These are phyloP conservation scores for Dorcus parallelipipedus DNA, from an alignment of 2,888 invertebrate species.

Conservation along the genomic window DNA sequence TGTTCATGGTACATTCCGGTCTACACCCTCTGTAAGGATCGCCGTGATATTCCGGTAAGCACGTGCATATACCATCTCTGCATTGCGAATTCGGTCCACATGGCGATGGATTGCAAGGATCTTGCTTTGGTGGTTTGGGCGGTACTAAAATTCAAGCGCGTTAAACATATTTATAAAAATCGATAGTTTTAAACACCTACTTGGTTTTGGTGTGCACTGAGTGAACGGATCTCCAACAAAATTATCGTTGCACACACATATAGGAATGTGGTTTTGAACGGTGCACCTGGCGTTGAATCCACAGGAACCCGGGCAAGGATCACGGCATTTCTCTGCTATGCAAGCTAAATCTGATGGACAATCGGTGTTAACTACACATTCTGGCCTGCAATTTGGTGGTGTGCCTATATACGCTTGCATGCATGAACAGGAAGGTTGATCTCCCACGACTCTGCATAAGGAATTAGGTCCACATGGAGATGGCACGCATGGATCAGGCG, in stretches of 20 bases:
- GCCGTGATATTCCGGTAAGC: conserved; percentile 68
- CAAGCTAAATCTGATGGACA: conserved; percentile 66
- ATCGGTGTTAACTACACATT: conserved; percentile 68
- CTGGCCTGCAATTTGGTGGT: conserved; percentile 76
- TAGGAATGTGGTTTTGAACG: conserved; percentile 67
- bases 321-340: conserved; percentile 67
- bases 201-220: conserved; percentile 53
- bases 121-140: conserved; percentile 33
- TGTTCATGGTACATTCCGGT: conserved; percentile 77
- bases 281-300: conserved; percentile 69
- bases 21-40: conserved; percentile 72
- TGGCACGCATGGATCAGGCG: conserved; percentile 56
- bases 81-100: conserved; percentile 78
- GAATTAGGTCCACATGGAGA: conserved; percentile 65
- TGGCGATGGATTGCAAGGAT: conserved; percentile 72
- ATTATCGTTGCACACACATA: conserved; percentile 59
- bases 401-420: conserved; percentile 64
- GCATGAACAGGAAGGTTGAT: conserved; percentile 67
- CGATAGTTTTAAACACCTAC: conserved; percentile 16
- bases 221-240: conserved; percentile 68
- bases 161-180: not conserved
- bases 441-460: conserved; percentile 55
- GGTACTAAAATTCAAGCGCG: not conserved
- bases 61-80: conserved; percentile 67
- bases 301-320: conserved; percentile 70